Percentiles rank a stretch among this genome's conserved stretches.
These are phyloP conservation scores for Diloba caeruleocephala DNA, from an alignment of 2,888 invertebrate genomes.

Conservation along the genomic window DNA sequence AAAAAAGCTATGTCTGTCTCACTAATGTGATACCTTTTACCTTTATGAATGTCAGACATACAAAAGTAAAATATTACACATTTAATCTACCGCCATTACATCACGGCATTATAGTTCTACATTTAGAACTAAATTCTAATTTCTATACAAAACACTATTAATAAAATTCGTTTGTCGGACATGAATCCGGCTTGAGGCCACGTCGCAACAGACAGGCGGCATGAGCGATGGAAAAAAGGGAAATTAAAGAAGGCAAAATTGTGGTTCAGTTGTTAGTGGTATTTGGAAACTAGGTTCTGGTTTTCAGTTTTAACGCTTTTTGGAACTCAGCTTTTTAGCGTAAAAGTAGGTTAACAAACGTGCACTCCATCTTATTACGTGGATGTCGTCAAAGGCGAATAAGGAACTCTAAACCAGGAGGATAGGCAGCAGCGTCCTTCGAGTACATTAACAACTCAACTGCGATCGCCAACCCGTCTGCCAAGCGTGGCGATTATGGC, in stretches of 20 bases:
- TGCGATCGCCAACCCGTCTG: too few relatives aligned
- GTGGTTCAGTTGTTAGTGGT: conserved; percentile 37
- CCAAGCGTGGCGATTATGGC: too few relatives aligned
- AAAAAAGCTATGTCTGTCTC: too few relatives aligned
- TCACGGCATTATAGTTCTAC: neutral
- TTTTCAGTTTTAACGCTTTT: conserved; percentile 27
- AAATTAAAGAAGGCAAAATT: conserved; percentile 70
- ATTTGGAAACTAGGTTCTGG: conserved; percentile 47
- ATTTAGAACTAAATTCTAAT: conserved; percentile 7
- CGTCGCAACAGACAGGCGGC: conserved; percentile 56
- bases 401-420: too few relatives aligned
- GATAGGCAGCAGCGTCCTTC: too few relatives aligned
- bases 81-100: neutral
- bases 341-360: conserved; percentile 46
- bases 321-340: conserved; percentile 28
- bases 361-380: too few relatives aligned
- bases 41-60: too few relatives aligned
- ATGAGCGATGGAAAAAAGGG: conserved; percentile 65
- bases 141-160: conserved; percentile 20
- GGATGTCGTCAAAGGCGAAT: too few relatives aligned
- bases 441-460: too few relatives aligned
- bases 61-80: too few relatives aligned
- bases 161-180: conserved; percentile 39
- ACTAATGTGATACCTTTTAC: too few relatives aligned
- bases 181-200: conserved; percentile 40